Conservation (phyloP, 37 sponge, comb jelly and placozoan species). For the Axinella damicornis region DNA sequence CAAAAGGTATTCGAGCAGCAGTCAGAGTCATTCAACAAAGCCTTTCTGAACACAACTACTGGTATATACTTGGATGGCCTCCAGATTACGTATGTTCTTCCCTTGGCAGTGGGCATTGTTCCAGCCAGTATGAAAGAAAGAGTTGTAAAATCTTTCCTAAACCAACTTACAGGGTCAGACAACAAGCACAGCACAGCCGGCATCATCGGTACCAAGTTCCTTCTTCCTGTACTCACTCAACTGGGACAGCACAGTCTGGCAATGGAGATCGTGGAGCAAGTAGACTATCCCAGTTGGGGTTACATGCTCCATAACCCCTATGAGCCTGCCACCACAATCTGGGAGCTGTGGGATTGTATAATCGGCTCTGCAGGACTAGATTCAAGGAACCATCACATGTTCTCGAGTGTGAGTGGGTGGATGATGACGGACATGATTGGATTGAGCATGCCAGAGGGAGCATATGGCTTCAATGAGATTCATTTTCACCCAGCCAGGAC, state of each 20-base stretch:
- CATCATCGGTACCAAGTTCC: conserved; percentile 63
- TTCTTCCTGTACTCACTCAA: conserved; percentile 42
- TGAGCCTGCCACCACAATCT: conserved; percentile 76
- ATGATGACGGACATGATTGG: conserved; percentile 57
- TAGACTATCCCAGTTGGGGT: conserved; percentile 78
- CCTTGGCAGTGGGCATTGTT: conserved; percentile 52
- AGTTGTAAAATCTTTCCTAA: conserved; percentile 35
- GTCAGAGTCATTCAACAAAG: conserved; percentile 46
- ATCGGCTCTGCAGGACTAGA: conserved; percentile 61
- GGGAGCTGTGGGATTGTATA: conserved; percentile 75
- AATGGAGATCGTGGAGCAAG: conserved; percentile 55
- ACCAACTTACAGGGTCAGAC: conserved; percentile 21
- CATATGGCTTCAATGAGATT: conserved; percentile 30
- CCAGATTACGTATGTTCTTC: conserved; percentile 64
- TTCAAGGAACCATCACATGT: conserved; percentile 88
- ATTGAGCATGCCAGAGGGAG: conserved; percentile 12
- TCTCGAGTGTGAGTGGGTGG: conserved; percentile 80
- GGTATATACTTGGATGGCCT: conserved; percentile 43
- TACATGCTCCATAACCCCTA: conserved; percentile 64
- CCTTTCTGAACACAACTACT: conserved; percentile 24
- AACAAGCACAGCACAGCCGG: conserved; percentile 59
- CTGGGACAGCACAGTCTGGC: conserved; percentile 46
- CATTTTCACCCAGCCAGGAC: conserved; percentile 54
- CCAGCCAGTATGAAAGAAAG: conserved; percentile 3
- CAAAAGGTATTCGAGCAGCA: background rate